These are phyloP conservation scores for Hylomyscus alleni DNA, from an alignment of 2,797 vertebrate genomes.

Conservation along the genomic window DNA sequence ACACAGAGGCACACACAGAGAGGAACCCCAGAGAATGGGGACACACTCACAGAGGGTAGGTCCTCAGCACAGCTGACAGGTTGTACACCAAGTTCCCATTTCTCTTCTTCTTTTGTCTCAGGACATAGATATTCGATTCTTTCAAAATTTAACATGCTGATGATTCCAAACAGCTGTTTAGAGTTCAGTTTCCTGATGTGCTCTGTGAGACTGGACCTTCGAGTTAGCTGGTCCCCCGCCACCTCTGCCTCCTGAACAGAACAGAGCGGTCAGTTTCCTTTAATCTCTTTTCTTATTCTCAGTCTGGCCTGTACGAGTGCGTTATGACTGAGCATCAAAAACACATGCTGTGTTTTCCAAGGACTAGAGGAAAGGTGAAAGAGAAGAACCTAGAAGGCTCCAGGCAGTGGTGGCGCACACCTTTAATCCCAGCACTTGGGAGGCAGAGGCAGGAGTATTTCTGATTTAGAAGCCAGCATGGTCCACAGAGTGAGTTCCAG, in stretches of 20 bases:
- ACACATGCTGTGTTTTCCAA: not conserved
- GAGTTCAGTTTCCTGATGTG: not conserved
- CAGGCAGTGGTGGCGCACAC: no score
- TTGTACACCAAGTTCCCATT: no score
- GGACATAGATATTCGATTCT: not conserved
- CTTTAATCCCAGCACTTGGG: no score
- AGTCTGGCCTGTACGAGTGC: not conserved
- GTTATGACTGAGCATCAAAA: not conserved
- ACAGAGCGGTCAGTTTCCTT: not conserved
- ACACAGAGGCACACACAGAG: not conserved
- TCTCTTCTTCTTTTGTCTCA: not conserved
- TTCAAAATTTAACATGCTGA: conserved; percentile 35
- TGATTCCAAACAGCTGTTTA: conserved; percentile 19
- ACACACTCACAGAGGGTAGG: not conserved
- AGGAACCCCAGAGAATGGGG: not conserved
- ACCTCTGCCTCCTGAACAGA: not conserved
- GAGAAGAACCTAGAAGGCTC: not conserved
- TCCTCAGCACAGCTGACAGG: not conserved
- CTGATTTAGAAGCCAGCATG: no score
- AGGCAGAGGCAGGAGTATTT: no score
- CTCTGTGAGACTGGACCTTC: not conserved
- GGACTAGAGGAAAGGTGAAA: not conserved
- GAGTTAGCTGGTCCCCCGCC: no score
- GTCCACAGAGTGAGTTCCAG: no score
- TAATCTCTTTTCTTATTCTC: not conserved